These are phyloP conservation scores for Drosophila nr. perissopoda DNA, from an alignment of 2,888 invertebrate species.

Conservation along the genomic window DNA sequence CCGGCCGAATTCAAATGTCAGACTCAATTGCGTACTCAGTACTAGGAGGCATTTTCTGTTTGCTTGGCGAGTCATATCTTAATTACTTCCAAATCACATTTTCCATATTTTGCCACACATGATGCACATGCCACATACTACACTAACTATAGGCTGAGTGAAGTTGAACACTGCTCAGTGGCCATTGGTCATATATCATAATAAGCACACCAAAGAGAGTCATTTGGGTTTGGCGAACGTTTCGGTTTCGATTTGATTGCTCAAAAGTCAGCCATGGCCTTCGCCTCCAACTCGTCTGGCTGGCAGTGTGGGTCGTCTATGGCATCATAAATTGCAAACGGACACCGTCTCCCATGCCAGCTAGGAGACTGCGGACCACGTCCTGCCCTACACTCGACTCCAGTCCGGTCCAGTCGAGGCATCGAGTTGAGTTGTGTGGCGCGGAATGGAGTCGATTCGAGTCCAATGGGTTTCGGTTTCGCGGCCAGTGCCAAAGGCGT, in stretches of 20 bases:
- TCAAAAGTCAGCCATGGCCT: slow-evolving; percentile 52
- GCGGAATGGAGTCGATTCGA: slow-evolving; percentile 35
- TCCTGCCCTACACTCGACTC: slow-evolving; percentile 1
- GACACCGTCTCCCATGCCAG: slow-evolving; percentile 50
- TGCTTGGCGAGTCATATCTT: slow-evolving; percentile 44
- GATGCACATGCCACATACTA: not conserved
- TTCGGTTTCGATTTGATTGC: slow-evolving; percentile 66
- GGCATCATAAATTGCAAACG: slow-evolving; percentile 78
- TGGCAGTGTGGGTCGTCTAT: slow-evolving; percentile 47
- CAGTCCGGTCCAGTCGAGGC: not conserved
- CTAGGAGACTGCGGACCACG: slow-evolving; percentile 2
- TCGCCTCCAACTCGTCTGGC: slow-evolving; percentile 4
- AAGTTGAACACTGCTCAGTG: slow-evolving; percentile 34
- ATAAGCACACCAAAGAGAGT: slow-evolving; percentile 77
- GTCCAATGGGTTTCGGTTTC: slow-evolving; percentile 65
- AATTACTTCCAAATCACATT: slow-evolving; percentile 60
- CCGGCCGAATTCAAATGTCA: slow-evolving; percentile 12
- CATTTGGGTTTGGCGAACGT: slow-evolving; percentile 66
- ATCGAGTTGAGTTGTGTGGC: slow-evolving; percentile 9
- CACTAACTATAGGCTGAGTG: slow-evolving; percentile 4
- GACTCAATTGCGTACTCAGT: slow-evolving; percentile 32
- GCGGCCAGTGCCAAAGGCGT: slow-evolving; percentile 58
- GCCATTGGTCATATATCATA: slow-evolving; percentile 69
- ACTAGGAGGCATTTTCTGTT: slow-evolving; percentile 29
- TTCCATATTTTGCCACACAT: slow-evolving; percentile 50